Percentiles rank a stretch among this genome's conserved stretches.
Evolutionary conservation across 1,140 invertebrate species (phyloP).

Genomic region (Apis dorsata): DNA sequence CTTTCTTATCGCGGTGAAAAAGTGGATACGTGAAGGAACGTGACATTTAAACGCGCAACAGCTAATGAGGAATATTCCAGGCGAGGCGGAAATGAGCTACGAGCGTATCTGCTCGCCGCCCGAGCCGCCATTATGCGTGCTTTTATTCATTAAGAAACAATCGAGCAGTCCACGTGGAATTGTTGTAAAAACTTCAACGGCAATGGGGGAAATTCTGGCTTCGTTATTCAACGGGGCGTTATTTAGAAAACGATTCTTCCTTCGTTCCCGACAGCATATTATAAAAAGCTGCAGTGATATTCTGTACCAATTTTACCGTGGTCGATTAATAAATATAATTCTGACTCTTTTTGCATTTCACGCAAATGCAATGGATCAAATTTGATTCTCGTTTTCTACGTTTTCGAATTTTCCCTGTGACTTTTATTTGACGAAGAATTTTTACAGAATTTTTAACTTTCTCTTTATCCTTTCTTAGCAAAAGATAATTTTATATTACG

Average conservation of each 20-base stretch:
- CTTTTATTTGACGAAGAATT: no score
- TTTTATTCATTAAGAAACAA: slow-evolving; percentile 57
- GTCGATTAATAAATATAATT: neutral
- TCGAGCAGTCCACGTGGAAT: slow-evolving; percentile 35
- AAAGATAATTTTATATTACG: no score
- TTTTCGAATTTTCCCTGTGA: no score
- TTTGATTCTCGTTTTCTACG: no score
- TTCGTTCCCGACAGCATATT: neutral
- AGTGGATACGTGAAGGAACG: slow-evolving; percentile 34
- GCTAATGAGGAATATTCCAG: slow-evolving; percentile 63
- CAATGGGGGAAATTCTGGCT: slow-evolving; percentile 25
- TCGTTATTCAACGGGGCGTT: slow-evolving; percentile 12
- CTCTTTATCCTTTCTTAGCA: no score
- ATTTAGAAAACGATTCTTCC: slow-evolving; percentile 18
- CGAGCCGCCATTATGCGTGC: slow-evolving; percentile 49
- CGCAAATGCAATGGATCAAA: no score
- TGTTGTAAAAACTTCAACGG: slow-evolving; percentile 12
- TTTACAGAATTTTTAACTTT: no score
- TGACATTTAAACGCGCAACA: slow-evolving; percentile 58
- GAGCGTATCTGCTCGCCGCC: slow-evolving; percentile 41
- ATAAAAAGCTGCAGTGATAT: slow-evolving; percentile 14
- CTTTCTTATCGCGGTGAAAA: slow-evolving; percentile 53
- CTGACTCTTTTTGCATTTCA: no score
- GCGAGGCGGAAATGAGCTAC: slow-evolving; percentile 61
- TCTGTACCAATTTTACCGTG: neutral